These are phyloP conservation scores for Asobara japonica DNA, from an alignment of 1,140 invertebrate genomes.

Conservation along the genomic window DNA sequence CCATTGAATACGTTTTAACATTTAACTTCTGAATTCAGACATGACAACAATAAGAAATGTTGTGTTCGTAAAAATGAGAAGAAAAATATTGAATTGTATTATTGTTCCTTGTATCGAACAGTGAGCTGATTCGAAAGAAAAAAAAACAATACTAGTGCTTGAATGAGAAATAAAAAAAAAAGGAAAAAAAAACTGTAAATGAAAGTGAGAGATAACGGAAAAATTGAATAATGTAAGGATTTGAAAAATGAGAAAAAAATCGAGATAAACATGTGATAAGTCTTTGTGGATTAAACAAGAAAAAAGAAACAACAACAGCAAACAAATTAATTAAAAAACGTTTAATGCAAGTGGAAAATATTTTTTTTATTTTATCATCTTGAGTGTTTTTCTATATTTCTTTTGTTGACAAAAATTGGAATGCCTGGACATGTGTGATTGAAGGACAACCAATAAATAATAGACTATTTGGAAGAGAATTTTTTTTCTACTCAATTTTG, in stretches of 20 bases:
- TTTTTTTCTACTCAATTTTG: neutral
- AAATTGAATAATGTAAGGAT: constrained; percentile 36
- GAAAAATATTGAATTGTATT: constrained; percentile 64
- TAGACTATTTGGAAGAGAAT: neutral
- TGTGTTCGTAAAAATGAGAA: constrained; percentile 55
- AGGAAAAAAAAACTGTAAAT: constrained; percentile 22
- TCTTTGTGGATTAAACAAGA: constrained; percentile 58
- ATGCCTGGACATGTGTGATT: neutral
- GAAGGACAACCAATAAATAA: neutral
- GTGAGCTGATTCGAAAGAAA: constrained; percentile 62
- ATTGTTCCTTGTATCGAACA: constrained; percentile 67
- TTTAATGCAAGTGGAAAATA: neutral
- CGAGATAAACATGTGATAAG: constrained; percentile 65
- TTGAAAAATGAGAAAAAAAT: constrained; percentile 32
- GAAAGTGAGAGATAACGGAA: constrained; percentile 34
- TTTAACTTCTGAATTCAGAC: constrained; percentile 40
- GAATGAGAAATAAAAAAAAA: constrained; percentile 23
- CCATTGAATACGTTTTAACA: constrained; percentile 38
- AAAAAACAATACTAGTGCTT: constrained; percentile 54
- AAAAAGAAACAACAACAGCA: constrained; percentile 22
- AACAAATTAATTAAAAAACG: constrained; percentile 25
- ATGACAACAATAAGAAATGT: constrained; percentile 51
- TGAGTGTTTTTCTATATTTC: constrained; percentile 8
- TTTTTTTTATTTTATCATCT: constrained; percentile 2
- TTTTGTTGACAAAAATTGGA: constrained; percentile 11